These are phyloP conservation scores for Agapostemon virescens DNA, from an alignment of 2,888 invertebrate genomes.

Conservation along the genomic window DNA sequence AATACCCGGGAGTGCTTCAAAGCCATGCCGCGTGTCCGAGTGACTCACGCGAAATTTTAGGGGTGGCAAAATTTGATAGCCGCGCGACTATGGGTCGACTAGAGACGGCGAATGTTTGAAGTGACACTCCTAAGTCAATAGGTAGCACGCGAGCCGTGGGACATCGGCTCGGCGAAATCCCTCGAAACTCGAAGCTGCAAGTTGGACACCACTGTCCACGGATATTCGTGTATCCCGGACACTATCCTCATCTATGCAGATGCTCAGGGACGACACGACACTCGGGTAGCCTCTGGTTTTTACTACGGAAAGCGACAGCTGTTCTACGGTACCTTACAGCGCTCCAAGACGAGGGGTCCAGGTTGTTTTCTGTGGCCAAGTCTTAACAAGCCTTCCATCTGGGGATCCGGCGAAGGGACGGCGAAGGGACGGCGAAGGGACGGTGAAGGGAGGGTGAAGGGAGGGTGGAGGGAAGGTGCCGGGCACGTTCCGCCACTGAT, in stretches of 20 bases:
- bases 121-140: not conserved
- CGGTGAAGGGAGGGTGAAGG: not conserved
- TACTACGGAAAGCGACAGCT: conserved; percentile 59
- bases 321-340: conserved; percentile 56
- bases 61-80: not conserved
- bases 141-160: not conserved
- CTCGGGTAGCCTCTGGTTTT: conserved; percentile 46
- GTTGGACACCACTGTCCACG: conserved; percentile 10
- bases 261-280: conserved; percentile 11
- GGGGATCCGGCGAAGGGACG: too few relatives aligned
- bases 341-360: conserved; percentile 44
- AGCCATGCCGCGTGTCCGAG: not conserved
- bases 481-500: conserved; percentile 43
- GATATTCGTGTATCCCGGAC: conserved; percentile 3
- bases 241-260: conserved; percentile 31
- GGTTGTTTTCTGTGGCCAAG: conserved; percentile 44
- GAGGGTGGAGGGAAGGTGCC: not conserved
- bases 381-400: conserved; percentile 62
- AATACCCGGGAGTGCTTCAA: not conserved
- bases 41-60: not conserved
- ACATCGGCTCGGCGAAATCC: not conserved
- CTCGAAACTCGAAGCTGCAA: not conserved
- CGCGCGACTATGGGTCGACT: not conserved
- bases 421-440: too few relatives aligned
- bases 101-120: not conserved